Evolutionary conservation across 2,113 vertebrate species (phyloP), one percentile per base, ranked within the genome.

Genomic region (Actenoides lindsayi): DNA sequence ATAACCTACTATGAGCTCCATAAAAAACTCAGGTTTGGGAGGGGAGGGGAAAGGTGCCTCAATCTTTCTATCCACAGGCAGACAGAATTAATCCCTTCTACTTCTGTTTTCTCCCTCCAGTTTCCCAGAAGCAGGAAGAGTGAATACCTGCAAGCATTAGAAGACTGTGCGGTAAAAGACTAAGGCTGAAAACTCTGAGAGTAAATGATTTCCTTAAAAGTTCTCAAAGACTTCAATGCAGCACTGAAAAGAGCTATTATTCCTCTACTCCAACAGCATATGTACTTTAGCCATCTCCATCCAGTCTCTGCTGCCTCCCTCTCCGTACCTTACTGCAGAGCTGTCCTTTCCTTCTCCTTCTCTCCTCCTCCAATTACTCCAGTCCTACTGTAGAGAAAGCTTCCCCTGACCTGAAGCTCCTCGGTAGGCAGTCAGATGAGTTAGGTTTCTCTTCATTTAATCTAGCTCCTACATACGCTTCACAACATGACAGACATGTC

Each of bases 341-440:
- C 30, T 57, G 10, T 75, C 39, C 90, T 63, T 30, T 28, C 28
- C 78, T 74, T 86, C 82, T 83, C 27, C 59, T 83, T 63, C 80
- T 60, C 82, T 83, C 65, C 74, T 87, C 39, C 84, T 81, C 76
- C 92, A 96, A 54, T 93, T 96, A 93, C 69, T 76, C 65, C 76
- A 84, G 60, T 68, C 42, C 69, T 86, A 81, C 71, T 27, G 44
- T 31, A 83, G 56, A 88, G 68, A 90, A 95, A 89, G 83, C 68
- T 90, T 70, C 67, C 56, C 73, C 73, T 46, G 44, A 92, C 73
- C 94, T 75, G 64, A 75, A 92, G 68, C 18, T 94, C 73, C 77
- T 93, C 28, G 1, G 64, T 53, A 92, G 88, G 86, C 83, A 94
- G 68, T 60, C 68, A 93, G 92, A 96, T 11, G 9, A 96, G 65